Percentiles rank a stretch among this genome's conserved stretches.
phyloP scores from a whole-genome alignment of 2,113 vertebrate species.

The Columba livia region DNA sequence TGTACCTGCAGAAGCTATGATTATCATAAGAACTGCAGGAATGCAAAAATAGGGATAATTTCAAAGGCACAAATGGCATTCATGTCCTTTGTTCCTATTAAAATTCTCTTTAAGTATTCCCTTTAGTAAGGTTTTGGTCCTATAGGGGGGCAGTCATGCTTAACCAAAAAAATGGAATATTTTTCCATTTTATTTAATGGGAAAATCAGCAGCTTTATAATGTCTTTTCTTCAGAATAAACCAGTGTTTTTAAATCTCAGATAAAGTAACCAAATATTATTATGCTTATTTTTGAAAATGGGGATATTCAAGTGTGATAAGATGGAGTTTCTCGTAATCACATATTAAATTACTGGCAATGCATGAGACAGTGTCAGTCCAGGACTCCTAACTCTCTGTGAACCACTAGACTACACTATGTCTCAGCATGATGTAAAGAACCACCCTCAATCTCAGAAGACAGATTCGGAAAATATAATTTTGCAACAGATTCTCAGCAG shows the following conservation, averaged over 20 bases:
- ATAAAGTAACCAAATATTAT: neutral
- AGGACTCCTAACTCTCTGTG: neutral
- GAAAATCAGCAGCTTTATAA: neutral
- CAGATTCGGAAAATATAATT: neutral
- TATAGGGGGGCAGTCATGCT: neutral
- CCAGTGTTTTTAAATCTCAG: neutral
- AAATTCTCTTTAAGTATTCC: neutral
- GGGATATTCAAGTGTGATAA: neutral
- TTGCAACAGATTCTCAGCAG: neutral
- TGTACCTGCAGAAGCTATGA: neutral
- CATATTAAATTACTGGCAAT: neutral
- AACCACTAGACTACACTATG: neutral
- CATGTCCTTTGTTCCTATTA: neutral
- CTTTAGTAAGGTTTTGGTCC: neutral
- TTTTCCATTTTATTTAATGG: neutral
- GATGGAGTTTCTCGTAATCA: neutral
- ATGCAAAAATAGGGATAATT: neutral
- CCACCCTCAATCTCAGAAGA: neutral
- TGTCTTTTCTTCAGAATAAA: neutral
- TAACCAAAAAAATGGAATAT: neutral
- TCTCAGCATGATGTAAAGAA: neutral
- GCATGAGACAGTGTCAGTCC: neutral
- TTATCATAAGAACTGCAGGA: neutral
- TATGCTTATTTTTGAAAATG: neutral
- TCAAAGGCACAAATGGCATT: neutral